Conservation (phyloP, 2,113 vertebrate species). For the Nansenia antarctica region DNA sequence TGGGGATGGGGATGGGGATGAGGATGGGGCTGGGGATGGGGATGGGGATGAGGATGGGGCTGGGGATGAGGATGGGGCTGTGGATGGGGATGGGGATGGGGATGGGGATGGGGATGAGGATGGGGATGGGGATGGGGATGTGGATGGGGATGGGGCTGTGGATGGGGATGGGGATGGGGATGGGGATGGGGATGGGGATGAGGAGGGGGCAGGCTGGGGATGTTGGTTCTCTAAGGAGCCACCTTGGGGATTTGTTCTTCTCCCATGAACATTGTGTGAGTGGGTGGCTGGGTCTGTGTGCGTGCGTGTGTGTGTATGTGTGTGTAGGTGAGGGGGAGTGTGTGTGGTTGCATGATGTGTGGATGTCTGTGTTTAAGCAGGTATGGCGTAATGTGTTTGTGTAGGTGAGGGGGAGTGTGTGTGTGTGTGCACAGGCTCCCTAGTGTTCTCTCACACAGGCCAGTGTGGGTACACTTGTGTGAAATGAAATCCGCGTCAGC, state of each 20-base stretch:
- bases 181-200: too few species aligned
- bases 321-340: neutral
- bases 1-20: too few species aligned
- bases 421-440: slow-evolving; percentile 7
- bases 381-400: too few species aligned
- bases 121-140: too few species aligned
- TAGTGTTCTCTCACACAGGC: slow-evolving; percentile 36
- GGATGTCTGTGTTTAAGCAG: slow-evolving; percentile 17
- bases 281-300: neutral
- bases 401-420: slow-evolving; percentile 8
- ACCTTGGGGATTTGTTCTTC: slow-evolving; percentile 33
- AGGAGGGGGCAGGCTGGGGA: slow-evolving; percentile 30
- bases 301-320: slow-evolving; percentile 11
- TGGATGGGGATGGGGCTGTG: too few species aligned
- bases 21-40: too few species aligned
- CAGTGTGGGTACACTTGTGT: slow-evolving; percentile 48
- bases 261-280: neutral
- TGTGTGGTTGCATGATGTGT: neutral
- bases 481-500: slow-evolving; percentile 70
- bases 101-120: too few species aligned
- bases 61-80: too few species aligned
- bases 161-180: too few species aligned
- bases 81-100: too few species aligned
- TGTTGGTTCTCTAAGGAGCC: slow-evolving; percentile 35
- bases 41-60: too few species aligned